These are phyloP conservation scores for Typhlichthys subterraneus DNA, from an alignment of 2,797 vertebrate genomes.

Conservation along the genomic window DNA sequence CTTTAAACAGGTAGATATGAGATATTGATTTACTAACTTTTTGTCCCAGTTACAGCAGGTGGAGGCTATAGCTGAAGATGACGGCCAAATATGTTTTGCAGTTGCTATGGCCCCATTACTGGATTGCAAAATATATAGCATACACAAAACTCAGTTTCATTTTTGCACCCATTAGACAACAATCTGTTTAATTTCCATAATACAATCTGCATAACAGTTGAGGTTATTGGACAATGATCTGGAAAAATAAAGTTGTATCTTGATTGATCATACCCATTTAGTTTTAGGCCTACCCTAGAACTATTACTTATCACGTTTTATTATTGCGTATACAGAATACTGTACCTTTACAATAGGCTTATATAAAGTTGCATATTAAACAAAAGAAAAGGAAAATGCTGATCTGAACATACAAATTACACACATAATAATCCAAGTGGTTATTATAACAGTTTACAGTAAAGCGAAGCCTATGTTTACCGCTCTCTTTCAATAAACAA, in stretches of 20 bases:
- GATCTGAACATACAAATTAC: neutral
- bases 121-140: constrained; percentile 57
- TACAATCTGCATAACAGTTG: too few species aligned
- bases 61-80: constrained; percentile 26
- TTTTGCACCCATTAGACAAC: constrained; percentile 47
- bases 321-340: neutral
- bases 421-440: too few species aligned
- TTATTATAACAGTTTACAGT: too few species aligned
- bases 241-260: too few species aligned
- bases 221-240: too few species aligned
- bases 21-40: constrained; percentile 21
- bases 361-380: neutral
- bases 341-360: neutral
- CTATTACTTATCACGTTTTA: constrained; percentile 1
- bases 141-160: constrained; percentile 45
- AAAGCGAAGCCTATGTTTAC: too few species aligned
- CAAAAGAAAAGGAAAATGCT: too few species aligned
- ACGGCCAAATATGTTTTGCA: constrained; percentile 33
- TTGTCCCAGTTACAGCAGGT: constrained; percentile 12
- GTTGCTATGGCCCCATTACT: constrained; percentile 31
- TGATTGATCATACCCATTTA: too few species aligned
- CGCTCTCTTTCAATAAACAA: neutral
- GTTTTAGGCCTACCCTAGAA: neutral
- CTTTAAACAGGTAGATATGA: neutral
- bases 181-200: constrained; percentile 8